phyloP scores from a whole-genome alignment of 2,888 invertebrate genomes.

The Campoplex nolae region DNA sequence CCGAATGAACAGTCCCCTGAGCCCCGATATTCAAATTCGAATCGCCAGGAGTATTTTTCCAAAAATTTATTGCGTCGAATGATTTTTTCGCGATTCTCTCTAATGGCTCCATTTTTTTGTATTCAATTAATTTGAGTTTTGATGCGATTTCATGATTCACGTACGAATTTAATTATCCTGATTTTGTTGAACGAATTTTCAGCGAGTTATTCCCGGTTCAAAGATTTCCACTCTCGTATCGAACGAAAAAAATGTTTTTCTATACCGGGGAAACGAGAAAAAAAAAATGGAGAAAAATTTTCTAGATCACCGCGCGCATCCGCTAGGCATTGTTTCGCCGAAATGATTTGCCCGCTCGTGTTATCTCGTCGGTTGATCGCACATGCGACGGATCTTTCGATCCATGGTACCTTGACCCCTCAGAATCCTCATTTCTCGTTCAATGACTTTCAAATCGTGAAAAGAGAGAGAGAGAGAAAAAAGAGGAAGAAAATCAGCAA shows the following conservation, averaged over 20 bases:
- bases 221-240: background rate
- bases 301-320: background rate
- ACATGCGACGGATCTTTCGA: constrained; percentile 3
- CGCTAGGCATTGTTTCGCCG: background rate
- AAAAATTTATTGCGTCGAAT: background rate
- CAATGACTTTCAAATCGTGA: constrained; percentile 65
- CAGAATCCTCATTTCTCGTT: constrained; percentile 17
- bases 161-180: no score
- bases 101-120: background rate
- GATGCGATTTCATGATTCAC: no score
- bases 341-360: constrained; percentile 16
- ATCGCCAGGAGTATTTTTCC: no score
- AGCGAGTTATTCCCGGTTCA: background rate
- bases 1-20: no score
- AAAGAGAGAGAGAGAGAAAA: background rate
- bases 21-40: no score
- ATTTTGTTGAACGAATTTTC: no score
- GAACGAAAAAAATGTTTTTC: background rate
- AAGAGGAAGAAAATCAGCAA: constrained; percentile 8
- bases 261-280: no score
- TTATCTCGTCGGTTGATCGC: constrained; percentile 25
- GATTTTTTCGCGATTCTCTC: background rate
- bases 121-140: no score
- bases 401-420: constrained; percentile 47
- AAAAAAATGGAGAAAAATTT: background rate